Base-by-base conservation (phyloP, 2,888 invertebrate genomes). In the Pterostichus niger region DNA sequence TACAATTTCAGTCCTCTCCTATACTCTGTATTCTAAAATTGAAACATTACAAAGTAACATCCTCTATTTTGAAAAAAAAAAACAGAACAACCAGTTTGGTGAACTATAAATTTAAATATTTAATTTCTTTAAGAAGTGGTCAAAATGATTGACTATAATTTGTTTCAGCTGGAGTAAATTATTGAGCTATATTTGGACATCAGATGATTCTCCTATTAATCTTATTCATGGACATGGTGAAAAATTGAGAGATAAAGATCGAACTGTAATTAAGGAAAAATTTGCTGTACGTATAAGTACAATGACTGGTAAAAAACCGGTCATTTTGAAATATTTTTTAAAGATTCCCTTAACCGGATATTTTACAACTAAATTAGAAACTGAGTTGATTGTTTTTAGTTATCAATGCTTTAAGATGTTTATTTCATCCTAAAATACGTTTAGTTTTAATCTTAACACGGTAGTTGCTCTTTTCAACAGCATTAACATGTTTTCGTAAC, bases 231-330 rank as follows among this genome's bases (percentile, higher is more conserved):
- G 68, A 71, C 68, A 13, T 17, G 90, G 90, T 52, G 93, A 95
- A 10, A 95, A 96, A 90, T 90, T 98, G 68, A 93, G 96, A 85
- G 98, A 98, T 88, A 96, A 95, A 89, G 97, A 98, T 88, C 91
- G 96, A 59, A 95, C 96, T 87, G 92, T 94, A 77, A 93, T 98
- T 59, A 98, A 98, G 90, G 98, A 98, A 88, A 95, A 96, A 87
- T 97, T 97, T 90, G 93, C 96, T 84, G 97, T 97, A 92, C 11
- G 54, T 54, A 54, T 13, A 13, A 6, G n/a, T 49, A 11, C 6
- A 54, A 4, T 54, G n/a, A n/a, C n/a, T n/a, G n/a, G n/a, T n/a
- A 24, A 24, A 24, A 24, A 24, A 24, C 24, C 24, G 24, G 24
- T 3, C 24, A 24, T 3, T 24, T 24, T 24, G 24, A 24, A 24